Base-by-base conservation (phyloP, 2,797 vertebrate genomes). In the Clarias laeviceps region DNA sequence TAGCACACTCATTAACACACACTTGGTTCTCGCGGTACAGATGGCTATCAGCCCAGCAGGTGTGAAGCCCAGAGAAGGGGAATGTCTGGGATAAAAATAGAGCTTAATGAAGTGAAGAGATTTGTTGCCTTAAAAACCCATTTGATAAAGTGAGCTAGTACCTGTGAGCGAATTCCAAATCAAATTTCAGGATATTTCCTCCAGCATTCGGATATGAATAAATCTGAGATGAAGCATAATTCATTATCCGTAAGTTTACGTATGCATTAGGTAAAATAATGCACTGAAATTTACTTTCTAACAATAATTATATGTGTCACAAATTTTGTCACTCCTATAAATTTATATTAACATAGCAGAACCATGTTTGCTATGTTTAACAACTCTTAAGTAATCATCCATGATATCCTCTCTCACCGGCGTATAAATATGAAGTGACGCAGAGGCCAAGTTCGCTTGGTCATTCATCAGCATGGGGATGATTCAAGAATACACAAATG, bases 1-100 rank as follows among this genome's bases (percentile, higher is more conserved):
- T 68, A 82, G 82, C 72, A 27, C 32, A 62, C 80, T 90, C 86
- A 86, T 87, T 86, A 89, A 79, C 57, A 62, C 32, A 1, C 66
- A 22, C 72, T 74, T 56, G 68, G n/a, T 59, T 57, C 73, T 65
- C 18, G 27, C 76, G 34, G 40, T 24, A 68, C 57, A 27, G 77
- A 86, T 80, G 77, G 78, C 72, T 69, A 22, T 85, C 68, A 64
- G 62, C 50, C 56, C 70, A 76, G 82, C 81, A 74, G 87, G 84
- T 83, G 82, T 37, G 77, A 68, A 37, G 72, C 65, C 56, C 15
- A 14, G 24, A 37, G 59, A 70, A 27, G 62, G 73, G 59, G 17
- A 59, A 32, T 54, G 20, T 72, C 80, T 79, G 17, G 37, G 40
- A 85, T 82, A 72, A 84, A 76, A 86, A 87, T 77, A 80, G 50